A percentile compares a stretch with the other conserved stretches of the same genome.
Evolutionary conservation across 2,113 vertebrate species (phyloP).

Genomic region (Notarius lentiginosus): DNA sequence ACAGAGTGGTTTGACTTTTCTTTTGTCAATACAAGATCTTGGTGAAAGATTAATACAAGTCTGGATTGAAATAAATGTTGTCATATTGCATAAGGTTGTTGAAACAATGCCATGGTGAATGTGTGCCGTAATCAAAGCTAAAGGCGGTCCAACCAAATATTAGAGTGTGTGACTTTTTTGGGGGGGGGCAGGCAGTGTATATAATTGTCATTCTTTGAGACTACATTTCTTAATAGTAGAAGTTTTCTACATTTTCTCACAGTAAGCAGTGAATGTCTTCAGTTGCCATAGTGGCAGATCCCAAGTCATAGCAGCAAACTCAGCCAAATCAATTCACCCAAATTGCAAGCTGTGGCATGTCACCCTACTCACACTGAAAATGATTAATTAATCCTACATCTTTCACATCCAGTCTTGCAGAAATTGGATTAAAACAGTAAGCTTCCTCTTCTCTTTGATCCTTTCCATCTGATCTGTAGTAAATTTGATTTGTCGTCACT

Average conservation of each 20-base stretch:
- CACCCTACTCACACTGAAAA: constrained; percentile 17
- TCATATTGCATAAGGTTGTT: no score
- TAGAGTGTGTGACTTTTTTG: no score
- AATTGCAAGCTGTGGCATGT: constrained; percentile 22
- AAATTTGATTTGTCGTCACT: constrained; percentile 32
- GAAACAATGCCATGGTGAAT: no score
- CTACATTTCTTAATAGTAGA: neutral
- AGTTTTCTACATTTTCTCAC: neutral
- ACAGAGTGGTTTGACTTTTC: no score
- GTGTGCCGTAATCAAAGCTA: no score
- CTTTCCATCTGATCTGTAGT: constrained; percentile 45
- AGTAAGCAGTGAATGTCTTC: neutral
- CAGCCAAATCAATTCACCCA: constrained; percentile 15
- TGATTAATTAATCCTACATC: constrained; percentile 44
- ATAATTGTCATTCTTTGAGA: neutral
- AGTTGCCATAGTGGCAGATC: neutral
- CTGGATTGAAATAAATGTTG: no score
- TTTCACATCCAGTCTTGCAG: constrained; percentile 34
- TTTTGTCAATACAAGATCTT: no score
- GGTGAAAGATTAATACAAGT: no score
- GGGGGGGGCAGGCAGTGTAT: no score
- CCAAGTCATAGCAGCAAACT: neutral
- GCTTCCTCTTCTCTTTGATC: constrained; percentile 42
- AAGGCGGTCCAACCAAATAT: no score
- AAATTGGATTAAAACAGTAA: constrained; percentile 48